Base-by-base conservation (phyloP, 2,888 invertebrate genomes). In the Galeruca laticollis region DNA sequence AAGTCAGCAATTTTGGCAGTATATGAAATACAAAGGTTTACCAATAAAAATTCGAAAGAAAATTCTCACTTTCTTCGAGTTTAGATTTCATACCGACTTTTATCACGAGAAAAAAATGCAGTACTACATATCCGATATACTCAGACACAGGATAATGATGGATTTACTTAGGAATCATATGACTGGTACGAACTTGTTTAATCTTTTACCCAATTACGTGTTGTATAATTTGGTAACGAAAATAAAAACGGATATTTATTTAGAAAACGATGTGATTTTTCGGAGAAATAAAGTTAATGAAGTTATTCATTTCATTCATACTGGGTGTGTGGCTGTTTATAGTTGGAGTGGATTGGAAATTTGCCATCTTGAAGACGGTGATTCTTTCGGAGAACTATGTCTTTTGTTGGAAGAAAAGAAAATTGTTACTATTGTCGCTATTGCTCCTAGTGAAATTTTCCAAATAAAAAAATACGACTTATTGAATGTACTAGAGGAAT, bases 311-410 rank as follows among this genome's bases (percentile, higher is more conserved):
- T 73, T 73, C n/a, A 73, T 73, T 35, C 66, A 70, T 43, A 69
- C 57, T 43, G 73, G 73, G 21, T 70, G 69, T 8, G 70, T 73
- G 3, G 70, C 70, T 21, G 81, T 87, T 31, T 86, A 85, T 64
- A 85, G 85, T 4, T 75, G 75, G 9, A 71, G 70, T 2, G 86
- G 85, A 47, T 85, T 82, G 79, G 87, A 87, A 61, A 78, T 87
- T 2, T 86, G 86, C 65, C 87, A 87, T 75, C 79, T 88, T 70
- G 82, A 86, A 52, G 86, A 87, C 70, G 87, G 86, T 9, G 81
- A 83, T 2, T 82, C 86, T 74, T 88, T 88, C 73, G 88, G 87
- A 0, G 87, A 88, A 75, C 80, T 87, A 49, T 82, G 86, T 0
- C 71, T 87, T 51, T 78, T 88, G 8, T 83, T 86, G 77, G 84